Evolutionary conservation across 1,140 invertebrate species (phyloP), one percentile per base, ranked within the genome.

Genomic region (Portunus trituberculatus): DNA sequence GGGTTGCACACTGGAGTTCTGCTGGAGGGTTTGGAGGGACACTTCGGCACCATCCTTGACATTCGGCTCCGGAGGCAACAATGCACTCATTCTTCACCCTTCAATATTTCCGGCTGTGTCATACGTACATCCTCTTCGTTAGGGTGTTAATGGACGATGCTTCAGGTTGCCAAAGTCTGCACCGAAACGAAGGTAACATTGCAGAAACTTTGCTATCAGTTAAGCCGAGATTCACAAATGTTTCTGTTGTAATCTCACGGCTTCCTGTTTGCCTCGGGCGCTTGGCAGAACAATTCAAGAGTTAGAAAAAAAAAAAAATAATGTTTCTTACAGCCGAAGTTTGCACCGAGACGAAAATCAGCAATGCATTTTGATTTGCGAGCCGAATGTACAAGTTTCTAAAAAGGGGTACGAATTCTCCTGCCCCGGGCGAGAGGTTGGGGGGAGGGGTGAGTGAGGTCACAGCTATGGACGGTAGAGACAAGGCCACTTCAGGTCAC

Each of bases 401-500:
- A n/a, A 76, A 76, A 20, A 76, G 67, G 67, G 67, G 16, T 7
- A 25, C 20, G 25, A 59, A 59, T 59, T 59, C 52, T 59, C 52
- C 52, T 59, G 25, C 25, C 20, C 25, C 25, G 20, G 20, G 16
- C 20, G 20, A 25, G 20, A 25, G 59, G 20, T 4, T 3, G 59
- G 20, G 20, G 20, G 32, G 39, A n/a, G 45, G 32, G 46, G 87
- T 20, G 16, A 91, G 89, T 46, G 46, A 45, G 52, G 39, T 52
- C 20, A 91, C 89, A 25, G 52, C 89, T 91, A 91, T 91, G 89
- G 89, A 91, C 89, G 89, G 89, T 28, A 48, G 52, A 46, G 46
- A 48, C 45, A 91, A 91, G 89, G 89, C 52, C 89, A 91, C 89
- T 16, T 91, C 89, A 91, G 89, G 89, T 91, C 89, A 91, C 89